These are phyloP conservation scores for Rafetus swinhoei DNA, from an alignment of 2,113 vertebrate species.

Conservation along the genomic window DNA sequence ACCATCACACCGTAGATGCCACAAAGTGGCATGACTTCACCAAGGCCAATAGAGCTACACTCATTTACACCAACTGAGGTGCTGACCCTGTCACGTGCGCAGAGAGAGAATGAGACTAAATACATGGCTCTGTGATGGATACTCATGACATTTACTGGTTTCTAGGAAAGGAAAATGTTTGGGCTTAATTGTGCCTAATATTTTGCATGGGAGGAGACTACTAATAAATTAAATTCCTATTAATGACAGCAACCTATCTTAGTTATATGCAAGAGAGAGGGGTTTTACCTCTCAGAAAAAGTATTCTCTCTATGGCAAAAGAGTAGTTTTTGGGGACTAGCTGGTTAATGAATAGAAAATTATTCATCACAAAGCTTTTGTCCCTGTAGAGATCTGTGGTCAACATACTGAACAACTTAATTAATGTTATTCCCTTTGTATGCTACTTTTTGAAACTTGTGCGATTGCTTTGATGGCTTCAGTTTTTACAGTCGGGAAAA, in stretches of 20 bases:
- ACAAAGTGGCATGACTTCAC: background rate
- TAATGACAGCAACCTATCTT: background rate
- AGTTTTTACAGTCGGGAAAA: conserved; percentile 58
- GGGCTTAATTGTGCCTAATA: background rate
- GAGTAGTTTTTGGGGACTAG: background rate
- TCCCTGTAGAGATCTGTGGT: conserved; percentile 1
- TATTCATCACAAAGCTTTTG: conserved; percentile 14
- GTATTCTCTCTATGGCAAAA: conserved; percentile 1
- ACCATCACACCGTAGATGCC: background rate
- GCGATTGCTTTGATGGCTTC: conserved; percentile 70
- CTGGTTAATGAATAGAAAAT: conserved; percentile 17
- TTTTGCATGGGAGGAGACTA: background rate
- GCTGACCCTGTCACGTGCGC: conserved; percentile 20
- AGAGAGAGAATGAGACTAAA: background rate
- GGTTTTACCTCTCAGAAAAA: conserved; percentile 11
- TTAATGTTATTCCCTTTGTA: conserved; percentile 56
- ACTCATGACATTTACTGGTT: background rate
- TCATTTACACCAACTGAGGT: background rate
- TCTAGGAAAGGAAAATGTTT: background rate
- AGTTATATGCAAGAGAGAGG: background rate
- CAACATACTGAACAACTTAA: conserved; percentile 62
- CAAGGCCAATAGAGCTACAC: background rate
- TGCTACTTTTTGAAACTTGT: conserved; percentile 65
- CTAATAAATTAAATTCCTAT: background rate
- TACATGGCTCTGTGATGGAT: conserved; percentile 16